Evolutionary conservation across 2,797 vertebrate species (phyloP).

Genomic region (Parotocinclus haroldoi): DNA sequence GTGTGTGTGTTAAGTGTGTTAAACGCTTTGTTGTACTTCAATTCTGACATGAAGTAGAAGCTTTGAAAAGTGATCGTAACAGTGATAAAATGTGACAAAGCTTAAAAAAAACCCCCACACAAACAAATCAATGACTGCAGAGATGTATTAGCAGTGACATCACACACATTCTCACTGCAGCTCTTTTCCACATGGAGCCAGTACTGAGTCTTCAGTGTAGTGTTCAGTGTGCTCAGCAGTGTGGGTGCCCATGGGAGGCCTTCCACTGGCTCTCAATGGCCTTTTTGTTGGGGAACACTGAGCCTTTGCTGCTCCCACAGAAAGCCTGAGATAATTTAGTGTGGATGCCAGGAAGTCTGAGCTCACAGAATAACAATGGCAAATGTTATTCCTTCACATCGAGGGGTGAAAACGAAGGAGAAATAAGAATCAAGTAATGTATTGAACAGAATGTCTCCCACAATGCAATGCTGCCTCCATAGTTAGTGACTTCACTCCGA

Average conservation of each 20-base stretch:
- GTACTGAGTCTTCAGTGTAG: slow-evolving; percentile 70
- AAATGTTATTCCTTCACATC: slow-evolving; percentile 77
- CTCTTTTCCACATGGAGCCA: slow-evolving; percentile 71
- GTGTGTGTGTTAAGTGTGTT: not conserved
- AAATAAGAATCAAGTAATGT: slow-evolving; percentile 25
- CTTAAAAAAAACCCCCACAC: slow-evolving; percentile 44
- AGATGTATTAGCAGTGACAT: slow-evolving; percentile 80
- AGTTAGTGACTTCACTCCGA: no score
- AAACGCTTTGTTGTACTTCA: slow-evolving; percentile 30
- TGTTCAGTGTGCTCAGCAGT: slow-evolving; percentile 65
- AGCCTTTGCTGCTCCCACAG: slow-evolving; percentile 89
- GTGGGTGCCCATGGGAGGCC: slow-evolving; percentile 66
- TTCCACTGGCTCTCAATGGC: slow-evolving; percentile 72
- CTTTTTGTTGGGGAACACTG: slow-evolving; percentile 92
- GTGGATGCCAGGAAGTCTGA: slow-evolving; percentile 88
- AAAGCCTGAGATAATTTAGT: slow-evolving; percentile 86
- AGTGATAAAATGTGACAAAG: slow-evolving; percentile 67
- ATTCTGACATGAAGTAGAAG: slow-evolving; percentile 43
- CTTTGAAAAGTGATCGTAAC: slow-evolving; percentile 39
- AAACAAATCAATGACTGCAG: slow-evolving; percentile 57
- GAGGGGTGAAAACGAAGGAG: slow-evolving; percentile 47
- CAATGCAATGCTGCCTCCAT: not conserved
- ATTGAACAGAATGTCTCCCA: slow-evolving; percentile 31
- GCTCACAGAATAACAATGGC: slow-evolving; percentile 76
- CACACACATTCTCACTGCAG: slow-evolving; percentile 76